A percentile compares a stretch with the other conserved stretches of the same genome.
These are phyloP conservation scores for Tipula helvola DNA, from an alignment of 2,888 invertebrate genomes.

Conservation along the genomic window DNA sequence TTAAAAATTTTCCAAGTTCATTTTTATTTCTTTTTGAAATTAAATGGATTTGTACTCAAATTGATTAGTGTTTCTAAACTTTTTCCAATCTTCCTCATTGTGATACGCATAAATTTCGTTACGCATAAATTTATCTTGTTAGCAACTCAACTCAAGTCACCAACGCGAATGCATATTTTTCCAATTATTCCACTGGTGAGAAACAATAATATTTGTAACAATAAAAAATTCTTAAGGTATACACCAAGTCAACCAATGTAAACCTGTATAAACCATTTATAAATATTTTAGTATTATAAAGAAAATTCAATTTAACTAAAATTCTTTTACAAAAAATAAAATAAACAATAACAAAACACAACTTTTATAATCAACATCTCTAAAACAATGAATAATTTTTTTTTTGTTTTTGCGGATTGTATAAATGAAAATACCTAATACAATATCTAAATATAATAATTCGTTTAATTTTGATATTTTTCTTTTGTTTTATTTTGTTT, in stretches of 20 bases:
- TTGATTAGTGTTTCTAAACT: too few relatives aligned
- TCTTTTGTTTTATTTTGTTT: background rate
- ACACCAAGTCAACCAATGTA: background rate
- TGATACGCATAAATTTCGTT: too few relatives aligned
- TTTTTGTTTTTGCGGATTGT: background rate
- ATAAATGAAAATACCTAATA: background rate
- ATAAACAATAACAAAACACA: background rate
- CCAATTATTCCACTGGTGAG: background rate
- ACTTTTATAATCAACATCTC: background rate
- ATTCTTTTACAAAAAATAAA: background rate
- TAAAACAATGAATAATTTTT: slow-evolving; percentile 4
- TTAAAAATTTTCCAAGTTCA: too few relatives aligned
- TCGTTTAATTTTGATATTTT: background rate
- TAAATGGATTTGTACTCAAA: too few relatives aligned
- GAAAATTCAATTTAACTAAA: background rate
- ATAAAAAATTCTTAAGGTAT: background rate
- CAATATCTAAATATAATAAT: background rate
- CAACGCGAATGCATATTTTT: background rate
- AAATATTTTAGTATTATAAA: background rate
- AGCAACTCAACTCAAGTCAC: too few relatives aligned
- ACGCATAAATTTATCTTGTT: too few relatives aligned
- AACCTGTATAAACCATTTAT: background rate
- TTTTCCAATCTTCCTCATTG: too few relatives aligned
- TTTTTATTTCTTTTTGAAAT: too few relatives aligned
- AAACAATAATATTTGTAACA: background rate